A percentile compares a stretch with the other conserved stretches of the same genome.
phyloP scores from a whole-genome alignment of 1,140 invertebrate species.

The Pachyrhynchus sulphureomaculatus region DNA sequence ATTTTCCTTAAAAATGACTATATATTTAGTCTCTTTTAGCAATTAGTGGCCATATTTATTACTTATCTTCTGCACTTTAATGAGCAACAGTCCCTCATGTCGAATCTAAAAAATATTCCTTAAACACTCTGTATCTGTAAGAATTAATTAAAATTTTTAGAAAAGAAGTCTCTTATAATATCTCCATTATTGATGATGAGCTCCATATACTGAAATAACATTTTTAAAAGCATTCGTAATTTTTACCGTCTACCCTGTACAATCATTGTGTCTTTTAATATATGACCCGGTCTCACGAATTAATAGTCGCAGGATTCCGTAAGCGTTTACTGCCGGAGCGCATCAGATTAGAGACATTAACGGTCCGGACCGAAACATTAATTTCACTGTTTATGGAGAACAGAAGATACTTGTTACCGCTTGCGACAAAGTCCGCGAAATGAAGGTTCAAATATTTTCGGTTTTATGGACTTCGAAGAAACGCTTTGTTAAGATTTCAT shows the following conservation, averaged over 20 bases:
- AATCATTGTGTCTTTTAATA: conserved; percentile 45
- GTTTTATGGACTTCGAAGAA: conserved; percentile 24
- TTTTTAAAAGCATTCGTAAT: no score
- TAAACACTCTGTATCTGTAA: no score
- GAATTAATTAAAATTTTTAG: no score
- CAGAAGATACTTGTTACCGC: conserved; percentile 27
- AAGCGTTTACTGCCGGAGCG: conserved; percentile 48
- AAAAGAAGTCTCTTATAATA: no score
- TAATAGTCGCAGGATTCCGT: conserved; percentile 52
- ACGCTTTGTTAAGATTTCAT: not conserved
- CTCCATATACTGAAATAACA: no score
- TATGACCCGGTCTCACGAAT: conserved; percentile 46
- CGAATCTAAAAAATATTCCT: no score
- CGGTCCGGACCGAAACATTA: conserved; percentile 47
- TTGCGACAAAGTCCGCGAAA: conserved; percentile 27
- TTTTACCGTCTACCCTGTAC: conserved; percentile 14
- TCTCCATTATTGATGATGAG: no score
- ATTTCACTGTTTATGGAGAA: conserved; percentile 51
- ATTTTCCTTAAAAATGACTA: no score
- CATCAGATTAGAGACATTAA: conserved; percentile 53
- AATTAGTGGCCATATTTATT: no score
- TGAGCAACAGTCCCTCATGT: no score
- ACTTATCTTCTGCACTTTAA: no score
- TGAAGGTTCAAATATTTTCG: conserved; percentile 24
- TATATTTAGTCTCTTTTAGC: no score